Base-by-base conservation (phyloP, 2,113 vertebrate genomes). In the Antechinus stuartii region DNA sequence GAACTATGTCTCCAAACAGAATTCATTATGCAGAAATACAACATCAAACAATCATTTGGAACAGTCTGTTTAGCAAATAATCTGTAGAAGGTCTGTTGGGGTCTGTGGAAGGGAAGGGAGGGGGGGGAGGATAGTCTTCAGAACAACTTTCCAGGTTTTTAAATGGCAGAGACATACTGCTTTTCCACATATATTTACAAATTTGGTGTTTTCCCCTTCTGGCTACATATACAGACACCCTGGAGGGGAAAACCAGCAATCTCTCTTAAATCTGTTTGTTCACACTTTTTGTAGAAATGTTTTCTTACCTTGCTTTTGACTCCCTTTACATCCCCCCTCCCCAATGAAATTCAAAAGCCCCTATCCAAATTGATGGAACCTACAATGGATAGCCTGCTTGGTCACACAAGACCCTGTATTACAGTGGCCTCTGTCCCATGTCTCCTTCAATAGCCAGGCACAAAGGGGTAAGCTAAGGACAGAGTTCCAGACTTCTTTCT, bases 321-420 rank as follows among this genome's bases (percentile, higher is more conserved):
- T 84, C 35, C 68, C n/a, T 11, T n/a, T 23, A 42, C 1, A 16
- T 2, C 12, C 68, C 35, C 30, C 68, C n/a, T 52, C 50, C 68
- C n/a, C 35, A 5, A n/a, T 54, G 54, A 54, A 91, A 94, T 96
- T 57, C 91, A 54, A 91, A 96, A 93, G 54, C 92, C 50, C 76
- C 93, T 91, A 54, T 42, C 54, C 92, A 76, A 49, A 76, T n/a
- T 9, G 90, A 89, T 0, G 93, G 91, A 97, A 94, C 92, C 91
- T 98, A 96, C 95, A 96, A 96, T 97, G 27, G 89, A 97, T 97
- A 97, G 96, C 49, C 96, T 96, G 96, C 76, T 90, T 50, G 91
- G 54, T 94, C 93, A 92, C 54, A 84, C 7, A 24, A 22, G 54
- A 61, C 89, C 95, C 94, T 94, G 94, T 91, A 97, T 95, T 47